Percentiles rank a stretch among this genome's conserved stretches.
phyloP scores from a whole-genome alignment of 2,888 invertebrate species.

The Coenonympha arcania region DNA sequence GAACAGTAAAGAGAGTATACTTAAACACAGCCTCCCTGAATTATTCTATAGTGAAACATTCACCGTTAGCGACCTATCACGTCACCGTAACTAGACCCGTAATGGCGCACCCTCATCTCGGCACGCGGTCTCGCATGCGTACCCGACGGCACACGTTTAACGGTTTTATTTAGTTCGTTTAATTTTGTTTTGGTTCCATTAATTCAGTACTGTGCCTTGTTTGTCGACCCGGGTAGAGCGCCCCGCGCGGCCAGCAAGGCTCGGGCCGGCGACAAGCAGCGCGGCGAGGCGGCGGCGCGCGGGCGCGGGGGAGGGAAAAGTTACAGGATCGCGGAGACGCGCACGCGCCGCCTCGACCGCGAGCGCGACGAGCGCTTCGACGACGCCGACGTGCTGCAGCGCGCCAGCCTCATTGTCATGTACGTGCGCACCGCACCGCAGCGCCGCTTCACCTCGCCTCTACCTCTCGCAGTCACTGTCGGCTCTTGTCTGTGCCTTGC shows the following conservation, averaged over 20 bases:
- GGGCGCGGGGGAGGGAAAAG: constrained; percentile 51
- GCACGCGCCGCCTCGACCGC: constrained; percentile 66
- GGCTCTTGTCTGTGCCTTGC: background rate
- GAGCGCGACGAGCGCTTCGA: constrained; percentile 78
- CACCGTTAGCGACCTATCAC: constrained; percentile 17
- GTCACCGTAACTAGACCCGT: constrained; percentile 13
- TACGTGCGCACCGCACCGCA: constrained; percentile 69
- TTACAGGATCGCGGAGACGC: constrained; percentile 66
- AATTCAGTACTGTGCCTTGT: constrained; percentile 40
- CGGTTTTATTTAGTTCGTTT: constrained; percentile 37
- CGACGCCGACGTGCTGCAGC: constrained; percentile 86
- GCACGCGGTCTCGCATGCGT: constrained; percentile 20
- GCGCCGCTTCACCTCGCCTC: constrained; percentile 24
- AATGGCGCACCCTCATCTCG: constrained; percentile 13
- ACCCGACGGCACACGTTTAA: constrained; percentile 21
- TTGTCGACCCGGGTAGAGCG: constrained; percentile 43
- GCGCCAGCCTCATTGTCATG: constrained; percentile 91
- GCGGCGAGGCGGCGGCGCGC: constrained; percentile 32
- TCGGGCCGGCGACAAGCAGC: constrained; percentile 44
- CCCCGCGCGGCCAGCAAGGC: constrained; percentile 47
- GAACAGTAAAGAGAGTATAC: background rate
- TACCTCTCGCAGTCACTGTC: constrained; percentile 21
- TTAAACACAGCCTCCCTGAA: constrained; percentile 13
- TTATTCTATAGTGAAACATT: constrained; percentile 10
- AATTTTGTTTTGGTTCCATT: constrained; percentile 34